Evolutionary conservation across 2,113 vertebrate genomes (phyloP).

Genomic region (Anseranas semipalmata): DNA sequence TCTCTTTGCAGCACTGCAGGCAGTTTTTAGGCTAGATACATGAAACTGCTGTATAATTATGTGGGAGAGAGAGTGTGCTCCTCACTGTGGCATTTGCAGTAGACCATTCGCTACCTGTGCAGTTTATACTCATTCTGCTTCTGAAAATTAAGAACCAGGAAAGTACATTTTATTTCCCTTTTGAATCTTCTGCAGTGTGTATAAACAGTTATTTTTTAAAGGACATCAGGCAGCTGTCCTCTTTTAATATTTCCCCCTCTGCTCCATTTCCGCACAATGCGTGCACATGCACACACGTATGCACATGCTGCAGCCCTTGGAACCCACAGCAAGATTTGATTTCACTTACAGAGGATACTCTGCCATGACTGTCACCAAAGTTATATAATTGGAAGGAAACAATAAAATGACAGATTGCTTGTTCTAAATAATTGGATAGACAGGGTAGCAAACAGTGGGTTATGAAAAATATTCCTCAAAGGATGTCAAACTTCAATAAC

Average conservation of each 20-base stretch:
- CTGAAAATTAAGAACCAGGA: not conserved
- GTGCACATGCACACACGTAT: not conserved
- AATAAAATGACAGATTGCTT: conserved; percentile 78
- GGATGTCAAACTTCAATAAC: conserved; percentile 70
- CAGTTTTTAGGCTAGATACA: not conserved
- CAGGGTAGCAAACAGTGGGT: conserved; percentile 66
- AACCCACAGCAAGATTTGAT: not conserved
- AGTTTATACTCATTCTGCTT: not conserved
- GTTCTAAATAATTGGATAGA: conserved; percentile 76
- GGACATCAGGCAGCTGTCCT: not conserved
- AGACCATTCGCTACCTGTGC: not conserved
- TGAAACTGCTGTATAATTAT: not conserved
- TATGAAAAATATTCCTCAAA: conserved; percentile 74
- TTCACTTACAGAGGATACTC: conserved; percentile 50
- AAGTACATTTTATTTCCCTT: not conserved
- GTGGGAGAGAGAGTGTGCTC: not conserved
- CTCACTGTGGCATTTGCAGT: not conserved
- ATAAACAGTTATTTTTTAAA: conserved; percentile 12
- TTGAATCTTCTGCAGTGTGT: not conserved
- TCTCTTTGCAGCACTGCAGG: not conserved
- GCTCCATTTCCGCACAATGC: not conserved
- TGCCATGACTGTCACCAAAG: conserved; percentile 69
- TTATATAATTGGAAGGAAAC: conserved; percentile 74
- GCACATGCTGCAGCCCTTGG: not conserved
- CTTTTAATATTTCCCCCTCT: conserved; percentile 20